phyloP scores from a whole-genome alignment of 2,113 vertebrate genomes.

The Elaphurus davidianus region DNA sequence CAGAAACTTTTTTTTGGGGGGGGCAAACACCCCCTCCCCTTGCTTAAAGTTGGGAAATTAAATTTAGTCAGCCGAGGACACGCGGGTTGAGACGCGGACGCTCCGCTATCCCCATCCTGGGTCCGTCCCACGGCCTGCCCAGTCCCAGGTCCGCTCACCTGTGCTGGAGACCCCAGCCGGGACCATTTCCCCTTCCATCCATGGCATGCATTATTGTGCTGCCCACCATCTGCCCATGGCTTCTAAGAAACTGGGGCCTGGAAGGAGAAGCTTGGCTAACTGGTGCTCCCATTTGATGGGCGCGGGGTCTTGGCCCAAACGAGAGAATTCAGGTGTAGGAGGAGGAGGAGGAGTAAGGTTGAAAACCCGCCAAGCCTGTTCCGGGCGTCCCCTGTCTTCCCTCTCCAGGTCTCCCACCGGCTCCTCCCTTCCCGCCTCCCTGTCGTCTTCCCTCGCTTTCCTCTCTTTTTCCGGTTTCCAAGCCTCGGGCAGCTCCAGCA shows the following conservation, averaged over 20 bases:
- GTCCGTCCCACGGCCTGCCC: not conserved
- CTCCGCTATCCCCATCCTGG: not conserved
- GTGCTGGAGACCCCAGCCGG: not conserved
- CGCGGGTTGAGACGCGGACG: not conserved
- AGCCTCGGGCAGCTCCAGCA: not conserved
- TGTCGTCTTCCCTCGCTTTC: not conserved
- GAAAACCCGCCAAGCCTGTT: conserved; percentile 35
- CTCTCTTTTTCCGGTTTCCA: not conserved
- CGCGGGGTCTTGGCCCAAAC: not conserved
- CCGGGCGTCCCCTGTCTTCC: not conserved
- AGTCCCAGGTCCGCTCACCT: conserved; percentile 21
- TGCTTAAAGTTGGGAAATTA: conserved; percentile 1
- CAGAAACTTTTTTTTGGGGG: conserved; percentile 40
- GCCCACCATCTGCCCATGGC: not conserved
- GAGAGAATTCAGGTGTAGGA: conserved; percentile 44
- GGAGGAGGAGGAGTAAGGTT: not conserved
- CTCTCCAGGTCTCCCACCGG: not conserved
- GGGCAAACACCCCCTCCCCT: not conserved
- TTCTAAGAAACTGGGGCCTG: not conserved
- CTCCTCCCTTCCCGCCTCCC: not conserved
- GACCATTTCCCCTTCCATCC: not conserved
- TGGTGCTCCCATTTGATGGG: not conserved
- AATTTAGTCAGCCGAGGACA: not conserved
- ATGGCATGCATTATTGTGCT: not conserved
- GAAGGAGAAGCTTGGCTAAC: not conserved